Base-by-base conservation (phyloP, 2,797 vertebrate genomes). In the Acanthornis magna region DNA sequence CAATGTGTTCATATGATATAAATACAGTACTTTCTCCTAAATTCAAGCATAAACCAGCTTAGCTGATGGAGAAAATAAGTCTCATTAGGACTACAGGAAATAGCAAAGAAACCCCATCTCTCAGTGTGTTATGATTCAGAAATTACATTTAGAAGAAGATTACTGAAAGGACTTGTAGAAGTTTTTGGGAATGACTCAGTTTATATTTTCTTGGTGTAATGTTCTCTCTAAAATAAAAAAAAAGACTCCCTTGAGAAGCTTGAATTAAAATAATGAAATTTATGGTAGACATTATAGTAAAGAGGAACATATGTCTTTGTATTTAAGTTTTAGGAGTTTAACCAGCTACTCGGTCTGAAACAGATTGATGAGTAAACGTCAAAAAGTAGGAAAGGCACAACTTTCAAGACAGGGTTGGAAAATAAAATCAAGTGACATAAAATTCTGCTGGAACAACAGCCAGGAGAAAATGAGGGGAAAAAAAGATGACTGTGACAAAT, bases 1-100 rank as follows among this genome's bases (percentile, higher is more conserved):
- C 6, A 78, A 27, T 1, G 11, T 13, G 13, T 48, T 76, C 0
- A 0, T 20, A 16, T 26, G 9, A 20, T 51, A 40, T 21, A 62
- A 76, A 60, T 36, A 13, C 12, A 60, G 4, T 34, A 45, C 11
- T 60, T 17, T 73, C 53, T 61, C 13, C 23, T 65, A 80, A 91
- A 63, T 45, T 86, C n/a, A 63, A 23, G 15, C 0, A 8, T 53
- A 75, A 79, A 85, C 26, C 5, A 45, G 43, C 42, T 53, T 25
- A 53, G 6, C 18, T 65, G 26, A 5, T 53, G 6, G 34, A 78
- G 38, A 75, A 91, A 87, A 61, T 53, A 5, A 42, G 10, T 17
- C 26, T 81, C 22, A 57, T 45, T 72, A 54, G 4, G 13, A 43
- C 30, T 65, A 26, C 3, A 58, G 11, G 55, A 72, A 62, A 61